Percentiles rank a stretch among this genome's conserved stretches.
Evolutionary conservation across 2,797 vertebrate species (phyloP).

Genomic region (Cercopithecus hamlyni): DNA sequence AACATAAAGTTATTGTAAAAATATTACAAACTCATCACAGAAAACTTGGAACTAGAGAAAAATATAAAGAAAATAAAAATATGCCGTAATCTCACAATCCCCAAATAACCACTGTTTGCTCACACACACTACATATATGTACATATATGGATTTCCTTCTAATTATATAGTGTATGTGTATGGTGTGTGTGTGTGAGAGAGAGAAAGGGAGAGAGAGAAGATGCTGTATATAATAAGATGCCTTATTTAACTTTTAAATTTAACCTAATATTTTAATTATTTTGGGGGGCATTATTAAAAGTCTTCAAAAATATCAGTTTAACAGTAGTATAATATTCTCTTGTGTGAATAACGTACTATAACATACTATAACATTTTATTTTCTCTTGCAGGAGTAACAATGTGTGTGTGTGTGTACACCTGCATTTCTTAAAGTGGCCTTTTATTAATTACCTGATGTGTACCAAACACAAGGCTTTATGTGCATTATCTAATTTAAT

Average conservation of each 20-base stretch:
- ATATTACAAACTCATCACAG: background rate
- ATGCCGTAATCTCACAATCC: background rate
- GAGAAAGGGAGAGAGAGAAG: background rate
- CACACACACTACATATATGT: background rate
- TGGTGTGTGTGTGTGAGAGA: background rate
- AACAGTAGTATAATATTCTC: background rate
- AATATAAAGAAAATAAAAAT: background rate
- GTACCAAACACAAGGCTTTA: background rate
- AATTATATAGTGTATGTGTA: background rate
- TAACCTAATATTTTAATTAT: background rate
- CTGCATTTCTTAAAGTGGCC: background rate
- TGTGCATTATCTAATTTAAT: background rate
- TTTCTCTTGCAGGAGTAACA: background rate
- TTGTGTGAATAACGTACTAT: background rate
- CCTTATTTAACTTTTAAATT: background rate
- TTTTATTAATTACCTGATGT: background rate
- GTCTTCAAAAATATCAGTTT: background rate
- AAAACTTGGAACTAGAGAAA: conserved; percentile 27
- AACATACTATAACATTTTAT: background rate
- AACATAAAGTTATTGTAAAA: background rate
- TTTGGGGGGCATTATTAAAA: background rate
- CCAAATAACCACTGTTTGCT: background rate
- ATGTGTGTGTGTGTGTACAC: background rate
- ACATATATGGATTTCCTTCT: background rate
- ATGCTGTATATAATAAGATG: background rate